A percentile compares a stretch with the other conserved stretches of the same genome.
Conservation (phyloP, 2,797 vertebrate species). For the Petrocephalus sullivani region DNA sequence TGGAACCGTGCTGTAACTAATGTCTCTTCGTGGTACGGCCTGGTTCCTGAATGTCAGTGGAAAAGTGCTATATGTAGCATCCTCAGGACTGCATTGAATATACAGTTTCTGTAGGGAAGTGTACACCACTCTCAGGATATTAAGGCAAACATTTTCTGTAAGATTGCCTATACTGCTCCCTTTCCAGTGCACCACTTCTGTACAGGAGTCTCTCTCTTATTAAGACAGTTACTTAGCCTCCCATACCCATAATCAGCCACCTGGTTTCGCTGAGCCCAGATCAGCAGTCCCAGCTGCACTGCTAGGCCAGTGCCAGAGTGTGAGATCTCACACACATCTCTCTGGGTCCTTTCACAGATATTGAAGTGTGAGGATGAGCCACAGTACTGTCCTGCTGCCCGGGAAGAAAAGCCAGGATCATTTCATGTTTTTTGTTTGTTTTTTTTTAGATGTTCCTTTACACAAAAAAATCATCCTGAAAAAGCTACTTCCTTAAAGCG, state of each 20-base stretch:
- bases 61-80: neutral
- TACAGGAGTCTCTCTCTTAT: neutral
- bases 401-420: neutral
- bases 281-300: neutral
- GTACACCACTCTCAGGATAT: neutral
- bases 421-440: neutral
- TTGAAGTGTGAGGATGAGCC: conserved; percentile 39
- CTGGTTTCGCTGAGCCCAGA: neutral
- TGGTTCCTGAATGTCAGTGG: neutral
- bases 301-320: neutral
- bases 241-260: neutral
- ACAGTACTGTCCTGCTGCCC: neutral
- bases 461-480: neutral
- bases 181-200: neutral
- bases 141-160: neutral
- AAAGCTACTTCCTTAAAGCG: conserved; percentile 19
- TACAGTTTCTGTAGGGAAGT: neutral
- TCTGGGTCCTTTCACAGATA: conserved; percentile 51
- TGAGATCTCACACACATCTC: neutral
- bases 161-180: neutral
- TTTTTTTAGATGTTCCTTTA: conserved; percentile 12
- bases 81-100: neutral
- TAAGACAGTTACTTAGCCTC: neutral
- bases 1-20: neutral
- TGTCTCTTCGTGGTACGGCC: neutral